Evolutionary conservation across 2,797 vertebrate species (phyloP).

Genomic region (Pangasius larnaudii): DNA sequence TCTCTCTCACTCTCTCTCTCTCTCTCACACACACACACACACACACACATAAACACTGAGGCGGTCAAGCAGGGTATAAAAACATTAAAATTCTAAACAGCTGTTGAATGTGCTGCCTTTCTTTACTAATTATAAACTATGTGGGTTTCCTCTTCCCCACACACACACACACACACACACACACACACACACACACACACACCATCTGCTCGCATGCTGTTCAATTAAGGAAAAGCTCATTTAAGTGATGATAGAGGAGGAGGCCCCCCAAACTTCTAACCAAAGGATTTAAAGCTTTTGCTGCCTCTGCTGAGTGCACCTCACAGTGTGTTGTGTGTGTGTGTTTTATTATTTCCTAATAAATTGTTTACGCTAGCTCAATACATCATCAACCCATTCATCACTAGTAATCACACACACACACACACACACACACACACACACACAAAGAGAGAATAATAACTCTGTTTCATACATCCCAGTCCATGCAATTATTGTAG

Average conservation of each 20-base stretch:
- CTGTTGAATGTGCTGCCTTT: slow-evolving; percentile 68
- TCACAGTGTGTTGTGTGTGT: not conserved
- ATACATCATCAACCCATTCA: not conserved
- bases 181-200: slow-evolving; percentile 33
- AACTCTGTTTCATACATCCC: not conserved
- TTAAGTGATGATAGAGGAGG: slow-evolving; percentile 73
- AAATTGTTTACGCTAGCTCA: not conserved
- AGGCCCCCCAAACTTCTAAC: slow-evolving; percentile 57
- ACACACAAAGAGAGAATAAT: not conserved
- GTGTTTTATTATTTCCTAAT: not conserved
- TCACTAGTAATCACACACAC: not conserved
- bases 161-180: slow-evolving; percentile 15
- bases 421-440: slow-evolving; percentile 1
- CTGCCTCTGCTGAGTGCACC: slow-evolving; percentile 36
- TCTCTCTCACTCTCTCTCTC: not conserved
- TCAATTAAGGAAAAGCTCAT: slow-evolving; percentile 68
- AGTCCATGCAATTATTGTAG: not conserved
- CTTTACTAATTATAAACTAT: slow-evolving; percentile 75
- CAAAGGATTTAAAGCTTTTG: slow-evolving; percentile 39
- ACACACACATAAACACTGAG: not conserved
- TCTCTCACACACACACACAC: not conserved
- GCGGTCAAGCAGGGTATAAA: slow-evolving; percentile 59
- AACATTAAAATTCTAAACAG: slow-evolving; percentile 68
- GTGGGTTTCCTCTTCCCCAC: slow-evolving; percentile 53
- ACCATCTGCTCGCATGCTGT: slow-evolving; percentile 65